Evolutionary conservation across 2,113 vertebrate species (phyloP), one percentile per base, ranked within the genome.

Genomic region (Odocoileus virginianus): DNA sequence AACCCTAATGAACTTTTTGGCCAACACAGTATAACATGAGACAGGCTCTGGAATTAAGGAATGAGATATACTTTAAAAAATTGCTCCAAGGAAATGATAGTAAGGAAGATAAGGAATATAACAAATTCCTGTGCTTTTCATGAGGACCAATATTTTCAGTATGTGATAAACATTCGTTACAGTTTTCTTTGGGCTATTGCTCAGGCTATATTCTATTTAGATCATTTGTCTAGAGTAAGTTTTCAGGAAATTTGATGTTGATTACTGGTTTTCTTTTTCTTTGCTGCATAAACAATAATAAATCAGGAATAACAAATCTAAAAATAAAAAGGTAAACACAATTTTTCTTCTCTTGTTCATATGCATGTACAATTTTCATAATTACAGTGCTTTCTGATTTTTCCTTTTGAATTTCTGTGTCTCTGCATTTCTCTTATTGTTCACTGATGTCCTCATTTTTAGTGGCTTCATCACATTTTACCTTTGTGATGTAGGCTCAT

Each of bases 191-290:
- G 54, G 52, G 33, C 54, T 17, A 1, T 23, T 64, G 79, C 78
- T 92, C 28, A 57, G 28, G 9, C 90, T 71, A 14, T 23, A 43
- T 87, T 74, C 50, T 90, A 87, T 95, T 94, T 95, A 94, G 60
- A 78, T 82, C 36, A 40, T 93, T 86, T 76, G 55, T 96, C 52
- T 94, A 55, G 33, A 76, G 40, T n/a, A 81, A 43, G 28, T 43
- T 86, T 98, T 96, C 57, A 91, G 91, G 64, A 94, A 91, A 96
- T 67, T 88, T 55, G 57, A 55, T 28, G 64, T 64, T 96, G 90
- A 96, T 97, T 86, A 83, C 87, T 90, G 47, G 94, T 36, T 92
- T 95, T 91, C 86, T 97, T 89, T 55, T 92, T 92, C 54, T 96
- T 89, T 92, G 84, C 64, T 82, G 16, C 27, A 95, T 86, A 88